Evolutionary conservation across 1,140 invertebrate genomes (phyloP).

Genomic region (Saccostrea cuccullata): DNA sequence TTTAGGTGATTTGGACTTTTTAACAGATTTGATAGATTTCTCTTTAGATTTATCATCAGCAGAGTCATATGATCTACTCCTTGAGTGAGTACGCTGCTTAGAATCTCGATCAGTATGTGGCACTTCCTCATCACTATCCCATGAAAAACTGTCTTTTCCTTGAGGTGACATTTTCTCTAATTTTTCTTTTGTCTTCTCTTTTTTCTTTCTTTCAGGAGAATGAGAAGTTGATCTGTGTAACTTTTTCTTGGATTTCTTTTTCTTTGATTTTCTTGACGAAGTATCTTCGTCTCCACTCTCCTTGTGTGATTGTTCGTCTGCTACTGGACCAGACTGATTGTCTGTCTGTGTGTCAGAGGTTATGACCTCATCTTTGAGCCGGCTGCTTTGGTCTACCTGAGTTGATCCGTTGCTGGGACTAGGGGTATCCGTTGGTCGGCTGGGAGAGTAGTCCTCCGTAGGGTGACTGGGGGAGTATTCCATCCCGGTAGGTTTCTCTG

Average conservation of each 20-base stretch:
- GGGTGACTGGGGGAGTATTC: constrained; percentile 14
- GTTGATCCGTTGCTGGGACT: not conserved
- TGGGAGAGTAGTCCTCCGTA: not conserved
- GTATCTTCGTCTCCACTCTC: not conserved
- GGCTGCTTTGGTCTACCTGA: not conserved
- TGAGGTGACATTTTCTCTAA: not conserved
- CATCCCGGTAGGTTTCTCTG: constrained; percentile 2
- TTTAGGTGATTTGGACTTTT: not conserved
- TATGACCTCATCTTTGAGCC: not conserved
- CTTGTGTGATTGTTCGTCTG: not conserved
- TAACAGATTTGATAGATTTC: not conserved
- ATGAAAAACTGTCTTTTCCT: not conserved
- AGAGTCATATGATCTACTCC: not conserved
- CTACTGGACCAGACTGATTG: not conserved
- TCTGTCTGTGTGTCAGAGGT: not conserved
- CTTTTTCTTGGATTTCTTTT: constrained; percentile 32
- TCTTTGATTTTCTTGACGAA: not conserved
- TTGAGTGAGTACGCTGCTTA: not conserved
- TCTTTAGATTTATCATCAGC: not conserved
- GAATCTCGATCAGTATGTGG: not conserved
- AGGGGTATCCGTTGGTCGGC: not conserved
- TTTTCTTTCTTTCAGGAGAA: constrained; percentile 14
- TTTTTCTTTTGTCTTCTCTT: not conserved
- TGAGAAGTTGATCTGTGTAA: not conserved
- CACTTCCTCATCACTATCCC: not conserved